Base-by-base conservation (phyloP, 1,140 invertebrate species). In the Micrasema longulum region DNA sequence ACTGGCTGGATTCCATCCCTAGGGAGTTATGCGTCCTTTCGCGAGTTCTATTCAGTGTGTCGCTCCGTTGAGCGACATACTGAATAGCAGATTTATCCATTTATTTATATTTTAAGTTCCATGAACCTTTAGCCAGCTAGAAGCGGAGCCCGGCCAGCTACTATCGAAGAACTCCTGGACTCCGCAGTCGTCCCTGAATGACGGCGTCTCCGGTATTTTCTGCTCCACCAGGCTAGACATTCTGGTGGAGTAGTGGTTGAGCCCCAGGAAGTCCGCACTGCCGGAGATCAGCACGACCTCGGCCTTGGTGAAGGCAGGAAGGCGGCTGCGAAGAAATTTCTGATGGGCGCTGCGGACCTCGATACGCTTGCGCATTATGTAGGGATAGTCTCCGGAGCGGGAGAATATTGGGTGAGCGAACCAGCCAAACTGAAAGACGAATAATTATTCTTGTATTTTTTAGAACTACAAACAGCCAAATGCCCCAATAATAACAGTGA, bases 381-480 rank as follows among this genome's bases (percentile, higher is more conserved):
- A 71, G 0, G 91, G 89, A 79, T 91, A 92, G 77, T 91, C 88
- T 0, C 91, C 90, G 0, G 79, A 69, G 60, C 78, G 55, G 0
- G 85, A 85, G 79, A 87, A 88, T 66, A 91, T 87, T 14, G 89
- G 89, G 77, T 91, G 80, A 0, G 87, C 84, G 62, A 86, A 87
- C 89, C 89, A 91, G 11, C 91, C 91, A 41, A 86, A 81, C 87
- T 88, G 76, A 7, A 60, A 60, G 26, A n/a, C n/a, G n/a, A n/a
- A n/a, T n/a, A n/a, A n/a, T n/a, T n/a, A n/a, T n/a, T n/a, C n/a
- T n/a, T n/a, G n/a, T n/a, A n/a, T n/a, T n/a, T n/a, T n/a, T n/a
- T n/a, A n/a, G n/a, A n/a, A n/a, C n/a, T n/a, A n/a, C n/a, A n/a
- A n/a, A n/a, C n/a, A n/a, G n/a, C n/a, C n/a, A n/a, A n/a, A n/a